A percentile compares a stretch with the other conserved stretches of the same genome.
Evolutionary conservation across 2,888 invertebrate genomes (phyloP).

Genomic region (Calameuta idolon): DNA sequence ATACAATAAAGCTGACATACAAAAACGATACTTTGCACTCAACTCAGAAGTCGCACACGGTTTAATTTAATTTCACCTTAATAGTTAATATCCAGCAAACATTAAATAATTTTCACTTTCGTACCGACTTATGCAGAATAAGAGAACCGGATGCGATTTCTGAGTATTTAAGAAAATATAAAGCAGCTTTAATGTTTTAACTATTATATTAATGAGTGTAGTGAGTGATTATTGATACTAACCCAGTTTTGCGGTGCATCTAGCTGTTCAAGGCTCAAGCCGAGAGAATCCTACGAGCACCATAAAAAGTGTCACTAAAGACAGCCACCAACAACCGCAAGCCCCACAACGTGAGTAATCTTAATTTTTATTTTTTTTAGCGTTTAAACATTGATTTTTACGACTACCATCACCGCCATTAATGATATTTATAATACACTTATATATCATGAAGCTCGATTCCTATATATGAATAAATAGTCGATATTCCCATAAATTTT

Average conservation of each 20-base stretch:
- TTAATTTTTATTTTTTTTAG: constrained; percentile 10
- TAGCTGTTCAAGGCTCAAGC: constrained; percentile 64
- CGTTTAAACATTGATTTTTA: constrained; percentile 4
- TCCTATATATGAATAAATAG: neutral
- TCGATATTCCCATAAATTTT: no score
- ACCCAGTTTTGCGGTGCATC: constrained; percentile 63
- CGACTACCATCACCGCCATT: constrained; percentile 6
- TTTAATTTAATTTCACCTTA: neutral
- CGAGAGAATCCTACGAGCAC: constrained; percentile 63
- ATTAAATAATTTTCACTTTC: no score
- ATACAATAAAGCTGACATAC: neutral
- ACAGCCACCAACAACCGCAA: constrained; percentile 54
- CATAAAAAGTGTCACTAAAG: constrained; percentile 47
- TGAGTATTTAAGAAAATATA: neutral
- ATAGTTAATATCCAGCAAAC: neutral
- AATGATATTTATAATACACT: neutral
- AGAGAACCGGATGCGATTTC: neutral
- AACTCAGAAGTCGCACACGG: constrained; percentile 18
- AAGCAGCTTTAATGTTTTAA: constrained; percentile 5
- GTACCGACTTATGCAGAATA: no score
- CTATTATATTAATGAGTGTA: constrained; percentile 12
- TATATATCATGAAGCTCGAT: neutral
- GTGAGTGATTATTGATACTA: constrained; percentile 50
- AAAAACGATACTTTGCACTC: neutral
- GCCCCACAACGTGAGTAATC: constrained; percentile 43